These are phyloP conservation scores for Lasioglossum vierecki DNA, from an alignment of 2,888 invertebrate genomes.

Conservation along the genomic window DNA sequence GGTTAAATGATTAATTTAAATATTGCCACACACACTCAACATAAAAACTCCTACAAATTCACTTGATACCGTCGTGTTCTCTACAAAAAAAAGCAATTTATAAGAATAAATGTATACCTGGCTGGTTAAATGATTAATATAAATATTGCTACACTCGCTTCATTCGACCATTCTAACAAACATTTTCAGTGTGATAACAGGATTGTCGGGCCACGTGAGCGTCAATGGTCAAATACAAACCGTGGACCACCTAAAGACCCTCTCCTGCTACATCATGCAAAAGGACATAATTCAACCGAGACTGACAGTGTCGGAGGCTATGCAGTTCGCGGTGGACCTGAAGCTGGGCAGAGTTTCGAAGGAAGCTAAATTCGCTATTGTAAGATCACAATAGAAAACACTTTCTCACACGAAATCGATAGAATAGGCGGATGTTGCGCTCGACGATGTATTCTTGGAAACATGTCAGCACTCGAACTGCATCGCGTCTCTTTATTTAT, in stretches of 20 bases:
- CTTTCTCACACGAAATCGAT: not conserved
- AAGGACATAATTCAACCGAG: slow-evolving; percentile 93
- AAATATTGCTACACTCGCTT: too few relatives aligned
- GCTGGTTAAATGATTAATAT: not conserved
- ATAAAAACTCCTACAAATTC: too few relatives aligned
- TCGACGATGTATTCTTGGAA: not conserved
- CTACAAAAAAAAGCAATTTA: not conserved
- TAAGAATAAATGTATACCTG: too few relatives aligned
- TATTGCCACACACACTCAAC: too few relatives aligned
- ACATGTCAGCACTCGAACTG: not conserved
- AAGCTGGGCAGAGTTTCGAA: slow-evolving; percentile 90
- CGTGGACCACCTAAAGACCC: slow-evolving; percentile 91
- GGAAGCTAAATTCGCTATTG: slow-evolving; percentile 89
- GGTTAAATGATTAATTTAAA: too few relatives aligned
- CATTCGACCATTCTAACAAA: too few relatives aligned
- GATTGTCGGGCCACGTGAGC: slow-evolving; percentile 90
- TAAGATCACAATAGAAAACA: slow-evolving; percentile 83
- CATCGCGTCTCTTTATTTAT: slow-evolving; percentile 17
- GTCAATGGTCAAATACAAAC: slow-evolving; percentile 92
- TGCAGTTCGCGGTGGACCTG: slow-evolving; percentile 95
- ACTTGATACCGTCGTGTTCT: too few relatives aligned
- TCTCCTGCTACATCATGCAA: slow-evolving; percentile 98
- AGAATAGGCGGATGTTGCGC: not conserved
- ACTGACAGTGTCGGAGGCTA: slow-evolving; percentile 94
- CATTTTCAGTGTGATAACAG: slow-evolving; percentile 79